Conservation (phyloP, 2,113 vertebrate species). For the Regulus satrapa region DNA sequence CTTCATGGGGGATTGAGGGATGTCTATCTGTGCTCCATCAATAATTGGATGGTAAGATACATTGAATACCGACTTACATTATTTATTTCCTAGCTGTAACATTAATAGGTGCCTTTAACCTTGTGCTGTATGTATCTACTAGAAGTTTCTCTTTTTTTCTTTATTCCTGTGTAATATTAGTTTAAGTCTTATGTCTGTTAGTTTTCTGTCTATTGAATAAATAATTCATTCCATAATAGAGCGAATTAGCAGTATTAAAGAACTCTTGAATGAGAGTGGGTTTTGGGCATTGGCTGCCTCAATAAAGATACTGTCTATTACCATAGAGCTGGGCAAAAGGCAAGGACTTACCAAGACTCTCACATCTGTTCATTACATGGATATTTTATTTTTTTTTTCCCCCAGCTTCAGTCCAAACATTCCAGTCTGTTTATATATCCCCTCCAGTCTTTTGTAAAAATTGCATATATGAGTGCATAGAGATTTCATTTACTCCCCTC, state of each 20-base stretch:
- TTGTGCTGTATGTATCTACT: accelerated
- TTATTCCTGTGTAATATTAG: neutral
- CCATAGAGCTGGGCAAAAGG: neutral
- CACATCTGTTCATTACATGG: neutral
- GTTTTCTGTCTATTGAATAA: neutral
- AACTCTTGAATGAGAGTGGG: neutral
- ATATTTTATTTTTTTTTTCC: neutral
- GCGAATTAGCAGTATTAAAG: neutral
- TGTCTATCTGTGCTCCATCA: accelerated
- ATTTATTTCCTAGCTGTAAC: neutral
- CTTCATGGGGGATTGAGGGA: neutral
- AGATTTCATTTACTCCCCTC: neutral
- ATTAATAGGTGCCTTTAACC: neutral
- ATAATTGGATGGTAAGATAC: too few species aligned
- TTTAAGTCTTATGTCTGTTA: neutral
- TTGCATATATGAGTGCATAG: neutral
- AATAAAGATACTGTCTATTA: neutral
- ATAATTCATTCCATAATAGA: neutral
- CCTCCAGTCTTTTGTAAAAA: neutral
- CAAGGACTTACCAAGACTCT: neutral
- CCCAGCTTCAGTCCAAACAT: neutral
- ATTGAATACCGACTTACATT: neutral
- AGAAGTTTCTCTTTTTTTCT: neutral
- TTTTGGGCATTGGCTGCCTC: neutral
- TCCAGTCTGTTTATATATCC: neutral